These are phyloP conservation scores for Folsomia manolachei DNA, from an alignment of 2,888 invertebrate genomes.

Conservation along the genomic window DNA sequence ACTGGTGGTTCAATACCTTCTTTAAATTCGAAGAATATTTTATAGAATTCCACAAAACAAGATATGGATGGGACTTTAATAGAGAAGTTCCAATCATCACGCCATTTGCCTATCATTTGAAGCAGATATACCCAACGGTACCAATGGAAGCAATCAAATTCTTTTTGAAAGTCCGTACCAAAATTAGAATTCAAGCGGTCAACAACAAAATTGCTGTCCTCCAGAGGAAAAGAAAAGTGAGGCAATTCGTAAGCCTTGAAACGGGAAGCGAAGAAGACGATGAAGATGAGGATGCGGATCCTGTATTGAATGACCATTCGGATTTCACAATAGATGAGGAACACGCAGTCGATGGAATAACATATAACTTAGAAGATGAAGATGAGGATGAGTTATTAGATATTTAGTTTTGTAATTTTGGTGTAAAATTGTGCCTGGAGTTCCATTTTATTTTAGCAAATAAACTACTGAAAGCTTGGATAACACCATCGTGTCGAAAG, in stretches of 20 bases:
- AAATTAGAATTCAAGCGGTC: conserved; percentile 9
- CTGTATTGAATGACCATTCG: not conserved
- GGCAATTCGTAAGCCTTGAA: not conserved
- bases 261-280: not conserved
- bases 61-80: not conserved
- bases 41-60: not conserved
- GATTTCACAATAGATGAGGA: not conserved
- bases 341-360: not conserved
- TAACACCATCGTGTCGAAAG: too few relatives aligned
- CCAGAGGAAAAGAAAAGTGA: not conserved
- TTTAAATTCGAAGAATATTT: conserved; percentile 6
- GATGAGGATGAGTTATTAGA: not conserved
- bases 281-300: not conserved
- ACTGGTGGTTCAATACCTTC: not conserved
- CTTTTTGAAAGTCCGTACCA: not conserved
- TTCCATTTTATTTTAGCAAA: too few relatives aligned
- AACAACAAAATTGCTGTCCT: not conserved
- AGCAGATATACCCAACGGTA: not conserved
- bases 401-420: too few relatives aligned
- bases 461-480: too few relatives aligned
- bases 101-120: not conserved
- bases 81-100: not conserved
- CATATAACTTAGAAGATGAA: not conserved
- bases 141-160: not conserved
- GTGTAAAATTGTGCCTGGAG: too few relatives aligned